Base-by-base conservation (phyloP, 2,888 invertebrate genomes). In the Rotaria sp. region DNA sequence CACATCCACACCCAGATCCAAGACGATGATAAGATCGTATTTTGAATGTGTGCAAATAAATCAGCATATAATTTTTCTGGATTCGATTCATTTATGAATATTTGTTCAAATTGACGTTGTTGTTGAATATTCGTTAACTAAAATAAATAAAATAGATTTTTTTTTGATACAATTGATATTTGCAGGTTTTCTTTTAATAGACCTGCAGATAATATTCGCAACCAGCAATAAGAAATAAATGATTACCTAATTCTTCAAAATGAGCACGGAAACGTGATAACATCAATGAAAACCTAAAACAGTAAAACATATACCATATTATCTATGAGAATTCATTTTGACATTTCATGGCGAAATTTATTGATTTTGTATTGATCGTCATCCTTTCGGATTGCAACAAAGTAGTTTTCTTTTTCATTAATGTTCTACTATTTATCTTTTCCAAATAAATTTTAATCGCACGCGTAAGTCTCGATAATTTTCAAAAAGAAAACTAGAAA, bases 171-270 rank as follows among this genome's bases (percentile, higher is more conserved):
- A n/a, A n/a, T n/a, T n/a, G n/a, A n/a, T n/a, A n/a, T n/a, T n/a
- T n/a, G n/a, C n/a, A n/a, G n/a, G n/a, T 52, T 10, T 59, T 41
- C 24, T 24, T 5, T 38, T n/a, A n/a, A n/a, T 4, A 8, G 45
- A 80, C 80, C 45, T 80, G 45, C 0, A 10, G 2, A 26, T 80
- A 80, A 80, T 80, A 80, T 80, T 80, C 80, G 5, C 45, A 45
- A 45, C 80, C 45, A 41, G 80, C 80, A 45, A 45, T 26, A 80
- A 80, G n/a, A 80, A 80, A 80, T 80, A 80, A 5, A 45, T n/a
- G 41, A 80, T 80, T 80, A n/a, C 45, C 80, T n/a, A 80, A 45
- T 45, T 80, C 80, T 80, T 80, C 80, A 26, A 45, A 80, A n/a
- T 45, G 80, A 38, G 45, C 45, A 80, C 45, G n/a, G 11, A 35